Percentiles rank a stretch among this genome's conserved stretches.
phyloP scores from a whole-genome alignment of 2,888 invertebrate species.

The Eubasilissa splendida region DNA sequence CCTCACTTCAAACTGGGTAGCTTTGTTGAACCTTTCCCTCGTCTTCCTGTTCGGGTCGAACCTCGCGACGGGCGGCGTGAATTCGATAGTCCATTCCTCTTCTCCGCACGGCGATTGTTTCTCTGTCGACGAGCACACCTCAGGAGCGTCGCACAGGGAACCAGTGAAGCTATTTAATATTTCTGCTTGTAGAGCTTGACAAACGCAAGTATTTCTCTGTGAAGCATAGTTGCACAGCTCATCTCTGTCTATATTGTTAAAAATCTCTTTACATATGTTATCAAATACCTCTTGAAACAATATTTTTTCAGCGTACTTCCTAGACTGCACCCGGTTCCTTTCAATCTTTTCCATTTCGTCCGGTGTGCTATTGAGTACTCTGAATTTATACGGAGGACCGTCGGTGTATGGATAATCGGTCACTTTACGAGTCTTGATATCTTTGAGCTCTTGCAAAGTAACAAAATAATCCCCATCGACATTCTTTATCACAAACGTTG shows the following conservation, averaged over 20 bases:
- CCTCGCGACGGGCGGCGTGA: slow-evolving; percentile 34
- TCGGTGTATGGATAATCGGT: slow-evolving; percentile 34
- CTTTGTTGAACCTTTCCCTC: background rate
- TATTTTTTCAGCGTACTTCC: slow-evolving; percentile 21
- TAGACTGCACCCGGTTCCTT: background rate
- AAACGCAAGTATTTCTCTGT: slow-evolving; percentile 19
- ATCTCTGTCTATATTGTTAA: slow-evolving; percentile 15
- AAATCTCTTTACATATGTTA: slow-evolving; percentile 39
- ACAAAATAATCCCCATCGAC: slow-evolving; percentile 29
- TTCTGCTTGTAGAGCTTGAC: slow-evolving; percentile 33
- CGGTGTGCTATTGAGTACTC: slow-evolving; percentile 24
- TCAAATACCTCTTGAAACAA: slow-evolving; percentile 34
- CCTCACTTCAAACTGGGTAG: slow-evolving; percentile 12
- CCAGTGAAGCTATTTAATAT: slow-evolving; percentile 17
- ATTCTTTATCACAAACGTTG: slow-evolving; percentile 30
- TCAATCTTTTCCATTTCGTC: slow-evolving; percentile 8
- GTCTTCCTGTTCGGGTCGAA: slow-evolving; percentile 35
- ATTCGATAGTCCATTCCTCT: slow-evolving; percentile 33
- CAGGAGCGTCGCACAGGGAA: no score
- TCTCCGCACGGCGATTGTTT: background rate
- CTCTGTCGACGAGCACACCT: no score
- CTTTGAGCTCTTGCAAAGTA: slow-evolving; percentile 27
- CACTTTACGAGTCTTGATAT: background rate
- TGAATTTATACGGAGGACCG: slow-evolving; percentile 24
- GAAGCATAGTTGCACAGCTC: slow-evolving; percentile 4